Evolutionary conservation across 2,888 invertebrate genomes (phyloP).

Genomic region (Nebria brevicollis): DNA sequence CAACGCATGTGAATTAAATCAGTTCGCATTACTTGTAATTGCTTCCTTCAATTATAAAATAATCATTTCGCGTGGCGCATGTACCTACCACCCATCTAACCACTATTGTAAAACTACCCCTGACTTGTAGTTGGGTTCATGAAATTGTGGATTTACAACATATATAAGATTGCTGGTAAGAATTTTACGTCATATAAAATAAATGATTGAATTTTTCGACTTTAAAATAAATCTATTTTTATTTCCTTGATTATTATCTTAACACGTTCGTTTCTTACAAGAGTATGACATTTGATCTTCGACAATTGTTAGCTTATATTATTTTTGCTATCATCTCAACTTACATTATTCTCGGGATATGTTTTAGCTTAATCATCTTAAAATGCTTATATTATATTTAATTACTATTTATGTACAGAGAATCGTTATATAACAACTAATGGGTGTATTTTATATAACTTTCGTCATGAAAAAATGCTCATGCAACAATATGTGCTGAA

Average conservation of each 20-base stretch:
- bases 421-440: no score
- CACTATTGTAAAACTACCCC: not conserved
- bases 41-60: slow-evolving; percentile 21
- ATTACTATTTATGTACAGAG: no score
- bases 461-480: slow-evolving; percentile 9
- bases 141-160: not conserved
- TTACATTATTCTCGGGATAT: no score
- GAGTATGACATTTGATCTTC: no score
- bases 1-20: slow-evolving; percentile 6
- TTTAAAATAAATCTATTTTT: no score
- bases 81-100: not conserved
- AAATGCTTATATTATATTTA: no score
- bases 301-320: no score
- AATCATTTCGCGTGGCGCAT: slow-evolving; percentile 13
- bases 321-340: no score
- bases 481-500: slow-evolving; percentile 8
- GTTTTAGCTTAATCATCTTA: no score
- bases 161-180: not conserved
- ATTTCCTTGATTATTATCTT: no score
- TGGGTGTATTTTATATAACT: not conserved
- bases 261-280: no score
- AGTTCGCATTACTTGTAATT: slow-evolving; percentile 6
- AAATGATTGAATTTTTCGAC: no score
- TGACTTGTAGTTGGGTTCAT: not conserved
- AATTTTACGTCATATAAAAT: not conserved